Base-by-base conservation (phyloP, 2,888 invertebrate genomes). In the Leptopilina drosophilae region DNA sequence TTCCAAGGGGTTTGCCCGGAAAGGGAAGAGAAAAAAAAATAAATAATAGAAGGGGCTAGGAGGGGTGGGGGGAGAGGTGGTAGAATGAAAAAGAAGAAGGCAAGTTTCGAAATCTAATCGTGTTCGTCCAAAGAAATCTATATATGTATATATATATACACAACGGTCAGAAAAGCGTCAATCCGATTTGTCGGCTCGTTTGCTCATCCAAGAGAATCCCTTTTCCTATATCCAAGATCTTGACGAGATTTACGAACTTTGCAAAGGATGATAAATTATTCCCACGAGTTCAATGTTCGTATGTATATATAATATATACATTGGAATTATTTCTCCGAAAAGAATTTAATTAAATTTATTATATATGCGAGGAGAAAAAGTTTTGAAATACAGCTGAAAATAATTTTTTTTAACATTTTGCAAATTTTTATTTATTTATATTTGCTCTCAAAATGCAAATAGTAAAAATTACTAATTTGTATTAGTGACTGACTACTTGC, bases 161-260 rank as follows among this genome's bases (percentile, higher is more conserved):
- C 8, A 84, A 85, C 80, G 86, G 87, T 86, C 86, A 82, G 84
- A 83, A 83, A 87, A 84, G 84, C 83, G 86, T 87, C 87, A 87
- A 89, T 89, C 84, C 85, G 87, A 88, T 89, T 89, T 89, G 85
- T 87, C 87, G 87, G 85, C 86, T 85, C 87, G 87, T 89, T 89
- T 87, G 83, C 73, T 73, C 56, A 73, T 73, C 73, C 56, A 56
- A 49, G 56, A 49, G 56, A 56, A 49, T 49, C 56, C 73, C 53
- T 33, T 56, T 73, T 56, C 8, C 42, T 42, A 6, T 42, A 6
- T 6, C 42, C 73, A 73, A 73, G 73, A 69, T 49, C 69, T 49
- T 42, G 42, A 42, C 8, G 26, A 69, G 69, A 73, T 73, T 73
- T 56, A 53, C 56, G 73, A 73, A 56, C 53, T 8, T 56, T 14